Evolutionary conservation across 2,888 invertebrate species (phyloP).

Genomic region (Acleris laterana): DNA sequence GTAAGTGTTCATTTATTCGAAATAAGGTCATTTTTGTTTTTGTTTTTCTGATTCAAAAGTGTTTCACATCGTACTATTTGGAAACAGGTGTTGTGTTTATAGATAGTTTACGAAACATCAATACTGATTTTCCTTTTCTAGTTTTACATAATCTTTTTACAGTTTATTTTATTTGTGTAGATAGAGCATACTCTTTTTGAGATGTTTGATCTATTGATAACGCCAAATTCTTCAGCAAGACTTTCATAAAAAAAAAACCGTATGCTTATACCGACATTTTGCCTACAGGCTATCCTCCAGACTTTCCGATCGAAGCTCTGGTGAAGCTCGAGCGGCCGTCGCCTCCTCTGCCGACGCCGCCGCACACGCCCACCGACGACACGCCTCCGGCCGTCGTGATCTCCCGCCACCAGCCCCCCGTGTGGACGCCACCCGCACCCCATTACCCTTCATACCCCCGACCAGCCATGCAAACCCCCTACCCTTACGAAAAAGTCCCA

Average conservation of each 20-base stretch:
- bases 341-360: constrained; percentile 88
- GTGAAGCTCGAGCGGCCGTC: constrained; percentile 86
- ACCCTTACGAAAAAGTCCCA: constrained; percentile 72
- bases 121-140: too few relatives aligned
- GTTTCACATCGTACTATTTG: too few relatives aligned
- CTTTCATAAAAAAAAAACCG: neutral
- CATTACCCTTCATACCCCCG: constrained; percentile 70
- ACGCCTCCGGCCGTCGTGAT: constrained; percentile 79
- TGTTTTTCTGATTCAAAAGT: constrained; percentile 8
- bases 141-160: too few relatives aligned
- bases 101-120: neutral
- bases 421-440: constrained; percentile 63
- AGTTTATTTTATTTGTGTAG: too few relatives aligned
- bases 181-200: too few relatives aligned
- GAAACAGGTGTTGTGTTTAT: too few relatives aligned
- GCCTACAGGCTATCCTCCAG: constrained; percentile 83
- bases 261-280: constrained; percentile 3
- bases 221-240: too few relatives aligned
- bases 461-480: constrained; percentile 68
- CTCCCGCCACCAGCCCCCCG: constrained; percentile 67
- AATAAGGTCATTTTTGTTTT: constrained; percentile 24
- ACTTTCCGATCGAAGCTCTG: constrained; percentile 83
- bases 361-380: constrained; percentile 88
- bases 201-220: too few relatives aligned
- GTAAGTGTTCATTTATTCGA: constrained; percentile 55